Evolutionary conservation across 1,140 invertebrate species (phyloP).

Genomic region (Sminthurinus signatus): DNA sequence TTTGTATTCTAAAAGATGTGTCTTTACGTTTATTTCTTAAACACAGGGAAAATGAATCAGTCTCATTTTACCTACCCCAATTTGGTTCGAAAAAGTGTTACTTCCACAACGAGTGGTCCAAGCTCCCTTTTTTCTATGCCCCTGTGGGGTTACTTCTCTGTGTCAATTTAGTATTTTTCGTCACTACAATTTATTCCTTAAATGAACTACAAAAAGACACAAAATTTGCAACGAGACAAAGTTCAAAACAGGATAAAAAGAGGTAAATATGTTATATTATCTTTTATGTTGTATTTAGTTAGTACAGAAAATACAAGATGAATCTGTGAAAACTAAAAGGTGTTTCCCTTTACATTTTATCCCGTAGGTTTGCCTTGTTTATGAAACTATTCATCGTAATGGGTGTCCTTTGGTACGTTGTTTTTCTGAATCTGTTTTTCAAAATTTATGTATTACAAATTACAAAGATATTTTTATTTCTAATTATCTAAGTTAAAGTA

Average conservation of each 20-base stretch:
- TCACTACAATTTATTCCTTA: constrained; percentile 38
- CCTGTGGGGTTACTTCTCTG: constrained; percentile 52
- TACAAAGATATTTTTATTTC: too few relatives aligned
- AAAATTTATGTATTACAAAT: too few relatives aligned
- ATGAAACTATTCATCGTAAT: constrained; percentile 41
- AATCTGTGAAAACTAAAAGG: too few relatives aligned
- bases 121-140: constrained; percentile 58
- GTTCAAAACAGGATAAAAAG: constrained; percentile 40
- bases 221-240: constrained; percentile 39
- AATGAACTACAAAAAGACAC: constrained; percentile 38
- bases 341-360: too few relatives aligned
- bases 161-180: constrained; percentile 34
- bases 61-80: constrained; percentile 24
- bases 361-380: constrained; percentile 38
- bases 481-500: too few relatives aligned
- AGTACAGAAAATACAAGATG: too few relatives aligned
- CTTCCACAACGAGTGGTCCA: constrained; percentile 47
- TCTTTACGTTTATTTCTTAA: too few relatives aligned
- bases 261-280: too few relatives aligned
- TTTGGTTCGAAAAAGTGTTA: constrained; percentile 37
- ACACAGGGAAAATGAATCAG: constrained; percentile 22
- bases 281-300: too few relatives aligned
- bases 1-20: too few relatives aligned
- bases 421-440: too few relatives aligned
- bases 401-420: too few relatives aligned